Conservation (phyloP, 2,113 vertebrate genomes). For the Corapipo altera region DNA sequence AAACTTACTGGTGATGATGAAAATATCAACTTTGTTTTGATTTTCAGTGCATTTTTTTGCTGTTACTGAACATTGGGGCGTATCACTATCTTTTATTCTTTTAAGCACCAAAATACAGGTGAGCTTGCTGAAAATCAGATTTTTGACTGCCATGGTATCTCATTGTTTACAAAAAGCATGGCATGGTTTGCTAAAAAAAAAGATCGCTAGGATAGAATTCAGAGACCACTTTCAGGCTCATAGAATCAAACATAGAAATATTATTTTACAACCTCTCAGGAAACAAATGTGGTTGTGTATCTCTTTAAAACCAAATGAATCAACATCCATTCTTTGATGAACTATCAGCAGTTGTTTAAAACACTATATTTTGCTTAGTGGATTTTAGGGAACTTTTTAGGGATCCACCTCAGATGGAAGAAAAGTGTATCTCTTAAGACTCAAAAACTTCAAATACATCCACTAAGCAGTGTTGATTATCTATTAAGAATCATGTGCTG, state of each 20-base stretch:
- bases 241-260: not conserved
- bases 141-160: not conserved
- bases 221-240: not conserved
- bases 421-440: conserved; percentile 4
- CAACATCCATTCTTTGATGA: not conserved
- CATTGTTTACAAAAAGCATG: not conserved
- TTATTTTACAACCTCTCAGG: not conserved
- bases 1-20: not conserved
- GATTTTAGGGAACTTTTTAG: not conserved
- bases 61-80: not conserved
- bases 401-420: not conserved
- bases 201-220: not conserved
- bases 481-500: not conserved
- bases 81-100: not conserved
- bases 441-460: not conserved
- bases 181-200: not conserved
- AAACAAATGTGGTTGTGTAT: not conserved
- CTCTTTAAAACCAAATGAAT: not conserved
- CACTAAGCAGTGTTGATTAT: not conserved
- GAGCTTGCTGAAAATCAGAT: not conserved
- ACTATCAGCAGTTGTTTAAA: not conserved
- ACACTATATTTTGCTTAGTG: not conserved
- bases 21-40: not conserved
- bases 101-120: not conserved
- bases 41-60: not conserved